Evolutionary conservation across 2,797 vertebrate genomes (phyloP), one percentile per base, ranked within the genome.

Genomic region (Alauda arvensis): DNA sequence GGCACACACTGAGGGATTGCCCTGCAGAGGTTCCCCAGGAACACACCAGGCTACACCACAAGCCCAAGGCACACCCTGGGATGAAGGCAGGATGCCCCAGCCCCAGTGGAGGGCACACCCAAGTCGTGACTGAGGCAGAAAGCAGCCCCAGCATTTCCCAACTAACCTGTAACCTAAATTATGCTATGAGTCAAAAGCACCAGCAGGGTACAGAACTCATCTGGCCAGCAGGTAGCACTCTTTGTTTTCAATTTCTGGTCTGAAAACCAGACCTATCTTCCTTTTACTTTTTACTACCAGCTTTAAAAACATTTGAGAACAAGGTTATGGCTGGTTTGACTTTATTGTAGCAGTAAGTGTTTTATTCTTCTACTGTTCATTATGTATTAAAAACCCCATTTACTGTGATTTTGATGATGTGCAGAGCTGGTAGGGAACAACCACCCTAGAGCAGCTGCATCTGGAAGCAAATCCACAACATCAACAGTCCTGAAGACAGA

Each of bases 151-250:
- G 57, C 72, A 80, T 37, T 85, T 91, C 88, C 88, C 43, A 71
- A 2, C 21, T 75, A 5, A 87, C 46, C 42, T 57, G 51, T 10
- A 23, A 69, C 11, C 60, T 18, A 37, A 63, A 85, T 67, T 56
- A 53, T 12, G 31, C 56, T 29, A 1, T 63, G 74, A 91, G 49
- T 85, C 80, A 92, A 33, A 72, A 76, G 49, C 10, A 75, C 29
- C 3, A 2, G 62, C 53, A 2, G 1, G 53, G 56, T 24, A 51
- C 6, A 13, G 65, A 66, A 63, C 52, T 34, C 78, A 56, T 74
- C 12, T 14, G 1, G 83, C 70, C 90, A 90, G 83, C 92, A 94
- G 89, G 87, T 60, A 90, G 85, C 83, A 92, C 63, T 69, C 82
- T 92, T n/a, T 48, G 52, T 69, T 85, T 20, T 60, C 28, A 40